These are phyloP conservation scores for Furcifer pardalis DNA, from an alignment of 2,797 vertebrate species.

Conservation along the genomic window DNA sequence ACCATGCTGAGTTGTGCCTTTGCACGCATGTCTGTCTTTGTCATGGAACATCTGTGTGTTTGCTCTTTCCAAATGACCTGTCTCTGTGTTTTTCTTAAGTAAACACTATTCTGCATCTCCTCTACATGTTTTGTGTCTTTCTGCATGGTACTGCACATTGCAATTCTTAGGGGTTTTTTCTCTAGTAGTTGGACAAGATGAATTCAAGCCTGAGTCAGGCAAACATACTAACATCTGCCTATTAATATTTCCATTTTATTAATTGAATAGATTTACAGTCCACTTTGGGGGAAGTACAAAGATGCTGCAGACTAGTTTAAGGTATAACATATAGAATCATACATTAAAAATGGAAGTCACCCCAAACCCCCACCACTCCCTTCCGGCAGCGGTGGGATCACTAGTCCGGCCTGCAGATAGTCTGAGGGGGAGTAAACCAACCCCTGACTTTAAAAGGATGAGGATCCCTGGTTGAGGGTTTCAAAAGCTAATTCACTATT, in stretches of 20 bases:
- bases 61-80: neutral
- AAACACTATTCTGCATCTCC: too few relatives aligned
- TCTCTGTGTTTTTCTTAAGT: neutral
- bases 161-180: neutral
- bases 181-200: neutral
- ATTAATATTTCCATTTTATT: neutral
- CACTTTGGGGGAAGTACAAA: neutral
- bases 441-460: too few relatives aligned
- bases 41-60: neutral
- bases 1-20: neutral
- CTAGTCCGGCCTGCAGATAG: too few relatives aligned
- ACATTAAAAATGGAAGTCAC: too few relatives aligned
- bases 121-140: too few relatives aligned
- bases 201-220: neutral
- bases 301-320: neutral
- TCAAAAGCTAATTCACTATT: too few relatives aligned
- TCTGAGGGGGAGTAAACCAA: too few relatives aligned
- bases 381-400: too few relatives aligned
- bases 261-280: neutral
- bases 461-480: too few relatives aligned
- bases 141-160: neutral
- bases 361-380: too few relatives aligned
- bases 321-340: neutral
- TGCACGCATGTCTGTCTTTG: neutral
- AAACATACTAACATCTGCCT: neutral